Evolutionary conservation across 2,888 invertebrate genomes (phyloP).

Genomic region (Pseudococcus jackbeardsleyi): DNA sequence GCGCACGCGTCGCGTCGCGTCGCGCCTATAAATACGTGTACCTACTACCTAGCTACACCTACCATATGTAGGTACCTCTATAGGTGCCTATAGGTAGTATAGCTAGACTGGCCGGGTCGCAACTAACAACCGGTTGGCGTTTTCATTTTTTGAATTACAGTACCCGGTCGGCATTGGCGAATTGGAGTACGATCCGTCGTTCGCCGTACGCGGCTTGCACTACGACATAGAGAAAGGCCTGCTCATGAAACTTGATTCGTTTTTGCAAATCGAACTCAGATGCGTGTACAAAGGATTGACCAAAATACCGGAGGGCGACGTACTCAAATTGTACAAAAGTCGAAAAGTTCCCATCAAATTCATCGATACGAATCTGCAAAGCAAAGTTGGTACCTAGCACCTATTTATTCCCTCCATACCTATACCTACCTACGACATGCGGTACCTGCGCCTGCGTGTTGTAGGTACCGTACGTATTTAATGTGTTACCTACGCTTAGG

Average conservation of each 20-base stretch:
- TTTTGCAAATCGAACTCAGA: slow-evolving; percentile 95
- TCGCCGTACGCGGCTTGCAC: slow-evolving; percentile 97
- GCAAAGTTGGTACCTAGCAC: neutral
- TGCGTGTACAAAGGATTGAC: slow-evolving; percentile 91
- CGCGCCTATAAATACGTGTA: neutral
- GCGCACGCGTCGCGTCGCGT: no score
- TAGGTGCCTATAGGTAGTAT: no score
- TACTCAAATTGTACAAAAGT: slow-evolving; percentile 86
- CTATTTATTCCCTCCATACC: no score
- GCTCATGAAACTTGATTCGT: slow-evolving; percentile 93
- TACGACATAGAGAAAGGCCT: slow-evolving; percentile 97
- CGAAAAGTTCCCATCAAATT: slow-evolving; percentile 88
- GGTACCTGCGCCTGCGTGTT: no score
- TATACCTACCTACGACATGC: no score
- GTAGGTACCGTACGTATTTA: no score
- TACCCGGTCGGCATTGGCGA: slow-evolving; percentile 73
- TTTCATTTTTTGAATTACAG: slow-evolving; percentile 65
- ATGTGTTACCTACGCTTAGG: no score
- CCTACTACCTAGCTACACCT: neutral
- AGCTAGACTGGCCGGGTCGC: no score
- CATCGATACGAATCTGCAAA: slow-evolving; percentile 74
- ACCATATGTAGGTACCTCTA: neutral
- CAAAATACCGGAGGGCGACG: slow-evolving; percentile 86
- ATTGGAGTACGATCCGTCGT: slow-evolving; percentile 90
- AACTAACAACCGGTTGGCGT: neutral